Base-by-base conservation (phyloP, 2,888 invertebrate genomes). In the Sylvicola cinctus region DNA sequence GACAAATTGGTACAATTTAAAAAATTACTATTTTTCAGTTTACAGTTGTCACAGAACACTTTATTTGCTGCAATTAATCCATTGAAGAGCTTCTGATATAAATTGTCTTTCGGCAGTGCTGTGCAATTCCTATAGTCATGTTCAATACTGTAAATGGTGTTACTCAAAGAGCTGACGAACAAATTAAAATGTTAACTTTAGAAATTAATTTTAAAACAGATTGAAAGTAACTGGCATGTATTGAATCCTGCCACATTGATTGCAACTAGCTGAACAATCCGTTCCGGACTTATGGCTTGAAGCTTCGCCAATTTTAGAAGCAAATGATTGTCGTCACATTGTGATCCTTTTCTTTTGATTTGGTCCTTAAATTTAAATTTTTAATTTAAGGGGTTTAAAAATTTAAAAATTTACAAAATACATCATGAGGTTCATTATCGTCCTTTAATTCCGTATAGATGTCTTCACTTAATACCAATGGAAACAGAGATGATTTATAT, bases 211-310 rank as follows among this genome's bases (percentile, higher is more conserved):
- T 8, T 14, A 14, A 8, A 14, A 31, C 14, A 14, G 15, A 8
- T 12, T 8, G 7, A 15, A 14, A 4, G 16, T 15, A n/a, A 31
- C 7, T 13, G 16, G 12, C 6, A 17, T 37, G 11, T 8, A 7
- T 25, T 11, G 7, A 8, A 7, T 25, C 8, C 11, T 7, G 25
- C 8, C 11, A 25, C 7, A 8, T 11, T 7, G 25, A 52, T 45
- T 0, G 62, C 53, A 16, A 63, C 45, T 23, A 65, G 43, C 38
- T 57, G 48, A 2, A 66, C 47, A 36, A 68, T 60, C 27, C 60
- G 57, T 45, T 68, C 67, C 1, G 67, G 67, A 48, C 60, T 65
- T 12, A 61, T 58, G 4, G 61, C 54, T 45, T 63, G 60, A 31
- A 65, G 48, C 36, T 61, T 55, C 2, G 65, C 66, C 39, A 67